These are phyloP conservation scores for Sesamia nonagrioides DNA, from an alignment of 1,140 invertebrate species.

Conservation along the genomic window DNA sequence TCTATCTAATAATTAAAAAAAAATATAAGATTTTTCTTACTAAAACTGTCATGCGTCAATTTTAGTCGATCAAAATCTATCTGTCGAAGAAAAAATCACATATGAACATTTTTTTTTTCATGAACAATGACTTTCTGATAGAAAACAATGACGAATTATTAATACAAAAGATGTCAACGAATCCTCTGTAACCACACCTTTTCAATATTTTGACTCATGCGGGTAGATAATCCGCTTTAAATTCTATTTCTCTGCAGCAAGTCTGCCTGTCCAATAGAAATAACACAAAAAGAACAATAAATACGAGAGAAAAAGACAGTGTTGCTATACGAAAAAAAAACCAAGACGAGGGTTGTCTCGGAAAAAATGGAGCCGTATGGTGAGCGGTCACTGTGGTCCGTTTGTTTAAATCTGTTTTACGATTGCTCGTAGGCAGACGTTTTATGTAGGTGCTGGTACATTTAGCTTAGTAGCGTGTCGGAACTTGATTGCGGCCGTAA, in stretches of 20 bases:
- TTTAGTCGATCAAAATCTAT: too few relatives aligned
- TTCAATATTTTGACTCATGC: conserved; percentile 29
- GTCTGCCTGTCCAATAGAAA: conserved; percentile 15
- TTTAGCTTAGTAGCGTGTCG: conserved; percentile 40
- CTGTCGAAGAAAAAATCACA: too few relatives aligned
- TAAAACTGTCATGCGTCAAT: too few relatives aligned
- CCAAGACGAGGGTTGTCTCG: conserved; percentile 57
- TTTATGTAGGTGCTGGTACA: conserved; percentile 36
- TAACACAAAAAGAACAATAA: conserved; percentile 42
- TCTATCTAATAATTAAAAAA: too few relatives aligned
- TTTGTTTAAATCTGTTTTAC: conserved; percentile 59
- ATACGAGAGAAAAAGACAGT: conserved; percentile 55
- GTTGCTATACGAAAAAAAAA: conserved; percentile 53
- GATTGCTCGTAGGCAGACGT: conserved; percentile 44
- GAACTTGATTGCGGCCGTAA: conserved; percentile 28
- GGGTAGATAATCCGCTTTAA: conserved; percentile 42
- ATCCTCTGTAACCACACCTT: background rate
- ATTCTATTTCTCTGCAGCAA: conserved; percentile 10
- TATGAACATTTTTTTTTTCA: background rate
- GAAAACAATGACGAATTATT: background rate
- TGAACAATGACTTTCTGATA: background rate
- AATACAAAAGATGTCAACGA: conserved; percentile 32
- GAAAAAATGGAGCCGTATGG: conserved; percentile 65
- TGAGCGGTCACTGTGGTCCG: conserved; percentile 55
- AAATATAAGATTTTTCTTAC: too few relatives aligned